These are phyloP conservation scores for Natator depressus DNA, from an alignment of 2,113 vertebrate genomes.

Conservation along the genomic window DNA sequence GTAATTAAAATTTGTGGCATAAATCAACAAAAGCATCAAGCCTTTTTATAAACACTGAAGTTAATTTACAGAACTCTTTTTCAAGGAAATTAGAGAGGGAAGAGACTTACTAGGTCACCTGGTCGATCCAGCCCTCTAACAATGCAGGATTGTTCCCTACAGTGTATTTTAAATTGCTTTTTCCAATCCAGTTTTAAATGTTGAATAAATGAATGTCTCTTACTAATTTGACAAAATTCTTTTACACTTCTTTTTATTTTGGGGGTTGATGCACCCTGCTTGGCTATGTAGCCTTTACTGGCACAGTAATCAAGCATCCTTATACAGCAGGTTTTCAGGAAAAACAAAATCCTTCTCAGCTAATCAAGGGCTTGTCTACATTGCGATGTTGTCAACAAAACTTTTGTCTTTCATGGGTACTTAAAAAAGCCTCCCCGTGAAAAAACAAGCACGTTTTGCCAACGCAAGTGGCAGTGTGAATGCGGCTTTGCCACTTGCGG, in stretches of 20 bases:
- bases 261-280: not conserved
- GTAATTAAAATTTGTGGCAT: not conserved
- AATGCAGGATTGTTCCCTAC: not conserved
- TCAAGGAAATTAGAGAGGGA: not conserved
- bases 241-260: constrained; percentile 14
- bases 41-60: not conserved
- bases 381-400: no score
- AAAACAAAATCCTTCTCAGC: not conserved
- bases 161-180: not conserved
- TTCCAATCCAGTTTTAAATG: not conserved
- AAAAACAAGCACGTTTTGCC: no score
- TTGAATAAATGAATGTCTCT: not conserved
- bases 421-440: no score
- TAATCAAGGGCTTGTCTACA: not conserved
- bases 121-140: not conserved
- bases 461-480: no score
- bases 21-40: not conserved
- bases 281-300: not conserved
- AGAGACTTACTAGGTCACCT: not conserved
- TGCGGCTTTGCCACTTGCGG: no score
- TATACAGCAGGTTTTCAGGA: not conserved
- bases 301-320: not conserved
- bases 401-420: no score
- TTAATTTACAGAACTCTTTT: not conserved
- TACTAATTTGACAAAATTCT: constrained; percentile 20